phyloP scores from a whole-genome alignment of 2,888 invertebrate species.

The Pecten maximus region DNA sequence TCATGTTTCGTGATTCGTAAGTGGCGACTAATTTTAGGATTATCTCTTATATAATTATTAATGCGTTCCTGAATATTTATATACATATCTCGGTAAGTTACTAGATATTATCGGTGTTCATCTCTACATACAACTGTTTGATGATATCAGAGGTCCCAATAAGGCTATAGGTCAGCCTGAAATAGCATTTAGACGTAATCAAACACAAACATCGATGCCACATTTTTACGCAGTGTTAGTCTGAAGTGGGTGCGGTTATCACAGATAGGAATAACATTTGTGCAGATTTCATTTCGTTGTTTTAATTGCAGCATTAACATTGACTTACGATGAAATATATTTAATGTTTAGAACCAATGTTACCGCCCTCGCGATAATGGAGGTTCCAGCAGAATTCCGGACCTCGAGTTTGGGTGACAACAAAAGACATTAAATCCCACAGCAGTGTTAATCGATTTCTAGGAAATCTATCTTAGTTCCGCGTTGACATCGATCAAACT shows the following conservation, averaged over 20 bases:
- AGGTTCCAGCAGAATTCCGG: not conserved
- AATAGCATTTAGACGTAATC: too few relatives aligned
- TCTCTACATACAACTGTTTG: too few relatives aligned
- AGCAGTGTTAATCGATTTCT: conserved; percentile 5
- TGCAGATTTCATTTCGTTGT: not conserved
- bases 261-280: not conserved
- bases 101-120: too few relatives aligned
- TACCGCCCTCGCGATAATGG: not conserved
- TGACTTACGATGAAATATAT: not conserved
- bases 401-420: not conserved
- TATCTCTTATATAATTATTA: too few relatives aligned
- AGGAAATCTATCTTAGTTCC: not conserved
- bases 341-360: not conserved
- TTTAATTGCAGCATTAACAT: not conserved
- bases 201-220: too few relatives aligned
- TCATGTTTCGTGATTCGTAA: too few relatives aligned
- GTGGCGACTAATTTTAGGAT: too few relatives aligned
- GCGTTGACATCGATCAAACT: not conserved
- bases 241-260: not conserved
- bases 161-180: too few relatives aligned
- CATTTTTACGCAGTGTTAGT: not conserved
- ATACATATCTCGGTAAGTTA: too few relatives aligned
- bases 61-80: too few relatives aligned
- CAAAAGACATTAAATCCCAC: not conserved
- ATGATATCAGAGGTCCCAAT: too few relatives aligned